Evolutionary conservation across 2,888 invertebrate genomes (phyloP).

Genomic region (Penaeus monodon): DNA sequence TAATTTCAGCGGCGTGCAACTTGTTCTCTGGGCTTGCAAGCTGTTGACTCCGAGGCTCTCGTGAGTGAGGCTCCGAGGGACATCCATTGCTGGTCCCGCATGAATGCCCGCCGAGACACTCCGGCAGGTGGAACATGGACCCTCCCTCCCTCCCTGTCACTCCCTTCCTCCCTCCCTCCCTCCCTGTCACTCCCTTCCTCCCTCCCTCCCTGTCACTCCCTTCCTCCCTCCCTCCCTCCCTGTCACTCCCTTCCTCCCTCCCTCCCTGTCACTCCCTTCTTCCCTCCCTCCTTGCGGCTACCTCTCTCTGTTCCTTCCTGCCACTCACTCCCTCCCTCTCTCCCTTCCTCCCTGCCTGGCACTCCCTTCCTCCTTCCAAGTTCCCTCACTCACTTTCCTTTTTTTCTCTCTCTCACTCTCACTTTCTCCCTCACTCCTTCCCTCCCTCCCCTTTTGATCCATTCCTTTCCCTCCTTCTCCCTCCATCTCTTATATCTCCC

Average conservation of each 20-base stretch:
- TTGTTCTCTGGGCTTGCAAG: no score
- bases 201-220: neutral
- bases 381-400: neutral
- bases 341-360: neutral
- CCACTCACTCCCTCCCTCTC: neutral
- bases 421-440: no score
- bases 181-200: neutral
- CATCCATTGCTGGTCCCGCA: no score
- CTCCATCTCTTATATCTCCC: no score
- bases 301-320: neutral
- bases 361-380: neutral
- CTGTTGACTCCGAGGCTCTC: no score
- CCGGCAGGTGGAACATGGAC: neutral
- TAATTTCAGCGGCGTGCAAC: no score
- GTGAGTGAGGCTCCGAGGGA: no score
- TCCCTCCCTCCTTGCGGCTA: neutral
- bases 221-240: neutral
- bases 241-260: no score
- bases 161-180: neutral
- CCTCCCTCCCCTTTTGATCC: no score
- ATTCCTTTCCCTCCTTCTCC: no score
- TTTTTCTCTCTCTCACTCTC: no score
- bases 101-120: no score
- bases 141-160: neutral
- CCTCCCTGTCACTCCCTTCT: neutral